A percentile compares a stretch with the other conserved stretches of the same genome.
Evolutionary conservation across 2,888 invertebrate genomes (phyloP).

Genomic region (Clitarchus hookeri): DNA sequence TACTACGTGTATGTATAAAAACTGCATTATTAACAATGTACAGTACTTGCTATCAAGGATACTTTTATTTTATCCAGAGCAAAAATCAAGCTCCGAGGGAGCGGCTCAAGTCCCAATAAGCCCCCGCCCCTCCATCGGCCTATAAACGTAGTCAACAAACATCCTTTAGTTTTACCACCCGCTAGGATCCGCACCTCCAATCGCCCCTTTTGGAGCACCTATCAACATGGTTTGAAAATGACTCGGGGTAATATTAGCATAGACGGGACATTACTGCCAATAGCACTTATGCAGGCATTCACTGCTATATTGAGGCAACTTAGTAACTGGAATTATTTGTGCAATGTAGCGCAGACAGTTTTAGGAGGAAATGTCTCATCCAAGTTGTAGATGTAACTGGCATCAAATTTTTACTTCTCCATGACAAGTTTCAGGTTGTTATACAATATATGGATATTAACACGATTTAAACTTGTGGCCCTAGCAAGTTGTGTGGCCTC

Average conservation of each 20-base stretch:
- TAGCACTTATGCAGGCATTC: neutral
- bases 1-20: no score
- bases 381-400: conserved; percentile 11
- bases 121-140: no score
- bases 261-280: neutral
- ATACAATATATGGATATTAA: neutral
- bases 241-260: neutral
- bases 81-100: no score
- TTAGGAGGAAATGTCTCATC: neutral
- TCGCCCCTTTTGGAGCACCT: neutral
- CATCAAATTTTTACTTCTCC: neutral
- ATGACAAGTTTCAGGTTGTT: conserved; percentile 4
- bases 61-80: no score
- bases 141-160: neutral
- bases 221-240: conserved; percentile 19
- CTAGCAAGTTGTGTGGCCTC: neutral
- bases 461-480: conserved; percentile 24
- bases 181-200: neutral
- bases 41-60: no score
- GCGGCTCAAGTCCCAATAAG: no score
- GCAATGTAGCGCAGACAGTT: neutral
- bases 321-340: neutral
- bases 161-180: neutral
- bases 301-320: neutral
- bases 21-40: no score